Evolutionary conservation across 2,888 invertebrate species (phyloP), one percentile per base, ranked within the genome.

Genomic region (Syrphus vitripennis): DNA sequence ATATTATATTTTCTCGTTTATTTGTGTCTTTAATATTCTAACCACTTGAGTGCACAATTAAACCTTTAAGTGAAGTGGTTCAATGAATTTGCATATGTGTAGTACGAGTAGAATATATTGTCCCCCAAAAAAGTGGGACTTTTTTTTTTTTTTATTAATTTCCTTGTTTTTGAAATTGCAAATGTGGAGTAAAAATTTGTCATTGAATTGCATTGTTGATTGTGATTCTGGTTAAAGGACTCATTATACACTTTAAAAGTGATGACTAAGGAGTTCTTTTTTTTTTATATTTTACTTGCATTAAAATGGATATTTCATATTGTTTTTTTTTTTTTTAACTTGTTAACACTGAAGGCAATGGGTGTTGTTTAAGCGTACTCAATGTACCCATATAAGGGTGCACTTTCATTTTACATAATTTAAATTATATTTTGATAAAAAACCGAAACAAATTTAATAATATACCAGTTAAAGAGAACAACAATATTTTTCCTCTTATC

Each of bases 41-140:
- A 48, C 61, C 80, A 80, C 61, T 84, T 71, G 84, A 84, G 80
- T 84, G 79, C 76, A 80, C 76, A 84, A 84, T 84, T 84, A 84
- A 76, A 67, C 80, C 76, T 80, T 84, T 80, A 80, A 80, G 71
- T 79, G 71, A 80, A 84, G 67, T 80, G 80, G 67, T 84, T 84
- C 84, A 84, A 63, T 80, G 84, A 76, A 80, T 84, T 80, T 50
- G 67, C 34, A 67, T 67, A 67, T 29, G 16, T 10, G 5, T 7
- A n/a, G n/a, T n/a, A n/a, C n/a, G n/a, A n/a, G n/a, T n/a, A n/a
- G n/a, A n/a, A 50, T 14, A 14, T 26, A 14, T 50, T 50, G 48
- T 10, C 24, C 19, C 14, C 42, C 1, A 31, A 65, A 70, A 37
- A 70, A 29, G 4, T 50, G 10, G 16, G n/a, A 19, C 34, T 67